Conservation (phyloP, 2,797 vertebrate genomes). For the Halcyon chelicuti region DNA sequence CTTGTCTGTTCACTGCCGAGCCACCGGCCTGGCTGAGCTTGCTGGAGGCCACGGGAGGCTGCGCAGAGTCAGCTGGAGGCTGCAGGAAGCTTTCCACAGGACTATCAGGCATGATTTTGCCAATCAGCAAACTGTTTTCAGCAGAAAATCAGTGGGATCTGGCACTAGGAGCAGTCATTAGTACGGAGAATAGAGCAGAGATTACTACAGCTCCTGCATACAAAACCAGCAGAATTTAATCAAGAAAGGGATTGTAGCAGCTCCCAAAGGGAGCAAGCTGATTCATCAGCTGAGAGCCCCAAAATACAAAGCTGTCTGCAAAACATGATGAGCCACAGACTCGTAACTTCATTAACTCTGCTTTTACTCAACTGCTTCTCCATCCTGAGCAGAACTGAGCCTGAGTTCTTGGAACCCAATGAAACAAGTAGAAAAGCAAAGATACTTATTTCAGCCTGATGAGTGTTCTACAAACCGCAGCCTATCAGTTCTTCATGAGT, state of each 20-base stretch:
- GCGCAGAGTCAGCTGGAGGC: background rate
- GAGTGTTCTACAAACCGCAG: background rate
- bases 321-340: background rate
- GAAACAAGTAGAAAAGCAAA: background rate
- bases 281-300: background rate
- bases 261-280: constrained; percentile 8
- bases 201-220: constrained; percentile 32
- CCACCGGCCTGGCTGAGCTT: background rate
- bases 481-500: background rate
- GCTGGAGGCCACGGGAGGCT: background rate
- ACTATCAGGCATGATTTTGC: background rate
- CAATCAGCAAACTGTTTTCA: background rate
- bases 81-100: background rate
- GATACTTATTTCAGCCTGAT: background rate
- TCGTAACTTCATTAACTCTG: background rate
- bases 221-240: constrained; percentile 36
- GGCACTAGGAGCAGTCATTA: constrained; percentile 8
- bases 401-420: background rate
- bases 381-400: background rate
- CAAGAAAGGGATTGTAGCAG: constrained; percentile 12
- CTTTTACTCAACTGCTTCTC: constrained; percentile 27
- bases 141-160: constrained; percentile 2
- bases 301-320: constrained; percentile 21
- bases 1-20: background rate
- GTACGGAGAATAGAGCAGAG: background rate